Percentiles rank a stretch among this genome's conserved stretches.
Conservation (phyloP, 2,888 invertebrate species). For the Acanthosoma haemorrhoidale region DNA sequence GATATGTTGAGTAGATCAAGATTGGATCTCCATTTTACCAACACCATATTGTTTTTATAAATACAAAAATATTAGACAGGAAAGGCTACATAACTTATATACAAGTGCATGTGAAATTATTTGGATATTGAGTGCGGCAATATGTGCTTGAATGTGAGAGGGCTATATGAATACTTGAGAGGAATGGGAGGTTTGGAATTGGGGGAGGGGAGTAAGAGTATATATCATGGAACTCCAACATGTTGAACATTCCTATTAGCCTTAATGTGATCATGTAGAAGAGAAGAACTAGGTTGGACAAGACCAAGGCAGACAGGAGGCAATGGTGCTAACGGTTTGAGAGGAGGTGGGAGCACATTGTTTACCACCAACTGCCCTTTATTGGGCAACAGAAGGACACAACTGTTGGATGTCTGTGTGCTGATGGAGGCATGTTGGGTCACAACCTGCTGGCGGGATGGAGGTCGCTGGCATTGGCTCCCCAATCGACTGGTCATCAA, state of each 20-base stretch:
- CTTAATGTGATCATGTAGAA: background rate
- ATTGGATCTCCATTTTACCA: too few relatives aligned
- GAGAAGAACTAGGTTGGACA: background rate
- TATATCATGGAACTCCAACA: conserved; percentile 10
- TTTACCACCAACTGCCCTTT: background rate
- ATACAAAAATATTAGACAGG: background rate
- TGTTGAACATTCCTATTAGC: background rate
- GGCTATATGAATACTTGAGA: background rate
- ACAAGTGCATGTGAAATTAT: background rate
- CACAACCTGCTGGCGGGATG: background rate
- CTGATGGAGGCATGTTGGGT: background rate
- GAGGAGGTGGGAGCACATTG: background rate
- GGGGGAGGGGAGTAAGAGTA: background rate
- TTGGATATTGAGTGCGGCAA: background rate
- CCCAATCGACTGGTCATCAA: background rate
- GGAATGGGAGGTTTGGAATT: background rate
- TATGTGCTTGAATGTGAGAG: conserved; percentile 1
- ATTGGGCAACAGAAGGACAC: conserved; percentile 1
- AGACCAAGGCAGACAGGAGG: background rate
- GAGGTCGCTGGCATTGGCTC: background rate
- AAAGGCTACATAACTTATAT: background rate
- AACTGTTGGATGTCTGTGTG: background rate
- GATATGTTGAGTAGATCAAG: too few relatives aligned
- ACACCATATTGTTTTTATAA: too few relatives aligned
- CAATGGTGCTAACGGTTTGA: background rate